Percentiles rank a stretch among this genome's conserved stretches.
phyloP scores from a whole-genome alignment of 2,797 vertebrate genomes.

The Crocidura indochinensis region DNA sequence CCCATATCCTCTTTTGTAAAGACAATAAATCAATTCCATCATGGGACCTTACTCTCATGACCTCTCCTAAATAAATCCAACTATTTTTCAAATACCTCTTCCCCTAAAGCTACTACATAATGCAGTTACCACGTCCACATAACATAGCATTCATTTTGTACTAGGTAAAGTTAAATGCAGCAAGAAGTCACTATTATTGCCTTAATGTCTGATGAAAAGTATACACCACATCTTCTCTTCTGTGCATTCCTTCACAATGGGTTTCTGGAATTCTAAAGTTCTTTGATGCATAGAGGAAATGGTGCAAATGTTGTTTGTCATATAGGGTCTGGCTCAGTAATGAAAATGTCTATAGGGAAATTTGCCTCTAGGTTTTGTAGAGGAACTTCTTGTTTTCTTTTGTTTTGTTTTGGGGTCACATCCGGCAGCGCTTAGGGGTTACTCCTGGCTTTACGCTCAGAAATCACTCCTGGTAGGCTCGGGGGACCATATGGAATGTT shows the following conservation, averaged over 20 bases:
- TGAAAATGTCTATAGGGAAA: background rate
- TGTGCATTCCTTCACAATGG: background rate
- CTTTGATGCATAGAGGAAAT: background rate
- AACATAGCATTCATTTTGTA: background rate
- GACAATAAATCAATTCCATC: background rate
- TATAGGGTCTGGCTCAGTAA: background rate
- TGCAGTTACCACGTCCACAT: background rate
- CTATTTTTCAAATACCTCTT: background rate
- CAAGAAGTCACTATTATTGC: background rate
- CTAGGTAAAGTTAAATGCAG: background rate
- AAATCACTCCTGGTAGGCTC: too few species aligned
- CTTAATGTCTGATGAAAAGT: conserved; percentile 5
- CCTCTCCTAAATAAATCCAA: background rate
- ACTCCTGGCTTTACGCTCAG: too few species aligned
- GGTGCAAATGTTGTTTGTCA: background rate
- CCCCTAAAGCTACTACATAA: background rate
- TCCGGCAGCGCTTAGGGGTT: too few species aligned
- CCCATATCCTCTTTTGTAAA: background rate
- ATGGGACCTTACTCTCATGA: background rate
- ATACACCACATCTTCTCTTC: too few species aligned
- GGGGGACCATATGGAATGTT: too few species aligned
- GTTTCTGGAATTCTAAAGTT: background rate
- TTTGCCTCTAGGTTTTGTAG: background rate
- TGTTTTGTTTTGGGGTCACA: too few species aligned
- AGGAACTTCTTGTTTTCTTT: background rate